phyloP scores from a whole-genome alignment of 2,113 vertebrate genomes.

The Dipodomys ordii region DNA sequence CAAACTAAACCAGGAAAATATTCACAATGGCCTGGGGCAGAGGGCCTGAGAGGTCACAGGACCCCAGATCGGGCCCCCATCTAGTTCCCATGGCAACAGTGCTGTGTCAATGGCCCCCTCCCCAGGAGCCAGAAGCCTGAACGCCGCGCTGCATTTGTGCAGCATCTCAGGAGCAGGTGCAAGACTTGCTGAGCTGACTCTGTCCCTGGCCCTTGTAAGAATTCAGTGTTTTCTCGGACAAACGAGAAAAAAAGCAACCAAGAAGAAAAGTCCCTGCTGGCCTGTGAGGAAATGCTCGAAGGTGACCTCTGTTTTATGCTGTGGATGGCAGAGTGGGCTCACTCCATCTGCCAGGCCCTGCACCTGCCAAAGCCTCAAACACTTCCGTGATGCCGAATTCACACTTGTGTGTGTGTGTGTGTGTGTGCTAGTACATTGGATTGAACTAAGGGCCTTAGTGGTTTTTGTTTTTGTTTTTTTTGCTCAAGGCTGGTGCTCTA shows the following conservation, averaged over 20 bases:
- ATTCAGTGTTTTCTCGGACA: background rate
- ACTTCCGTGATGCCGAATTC: background rate
- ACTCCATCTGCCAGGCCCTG: background rate
- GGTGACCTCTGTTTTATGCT: constrained; percentile 39
- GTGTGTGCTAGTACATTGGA: background rate
- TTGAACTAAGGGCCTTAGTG: too few relatives aligned
- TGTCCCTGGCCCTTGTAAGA: background rate
- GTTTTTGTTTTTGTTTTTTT: too few relatives aligned
- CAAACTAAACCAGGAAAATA: background rate
- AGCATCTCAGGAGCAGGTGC: background rate
- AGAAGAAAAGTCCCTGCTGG: constrained; percentile 70
- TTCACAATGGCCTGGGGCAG: background rate
- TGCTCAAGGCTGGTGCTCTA: too few relatives aligned
- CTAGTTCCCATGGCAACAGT: background rate
- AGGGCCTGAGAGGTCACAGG: accelerated
- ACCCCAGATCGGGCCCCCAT: too few relatives aligned
- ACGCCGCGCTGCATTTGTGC: background rate
- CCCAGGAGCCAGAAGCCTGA: background rate
- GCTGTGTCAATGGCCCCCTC: too few relatives aligned
- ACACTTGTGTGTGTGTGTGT: background rate
- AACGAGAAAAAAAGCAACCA: constrained; percentile 10
- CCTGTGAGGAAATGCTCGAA: constrained; percentile 53
- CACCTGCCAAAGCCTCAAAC: constrained; percentile 35
- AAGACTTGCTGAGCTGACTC: constrained; percentile 44
- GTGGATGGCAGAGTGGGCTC: constrained; percentile 35